phyloP scores from a whole-genome alignment of 2,797 vertebrate genomes.

The Typhlichthys subterraneus region DNA sequence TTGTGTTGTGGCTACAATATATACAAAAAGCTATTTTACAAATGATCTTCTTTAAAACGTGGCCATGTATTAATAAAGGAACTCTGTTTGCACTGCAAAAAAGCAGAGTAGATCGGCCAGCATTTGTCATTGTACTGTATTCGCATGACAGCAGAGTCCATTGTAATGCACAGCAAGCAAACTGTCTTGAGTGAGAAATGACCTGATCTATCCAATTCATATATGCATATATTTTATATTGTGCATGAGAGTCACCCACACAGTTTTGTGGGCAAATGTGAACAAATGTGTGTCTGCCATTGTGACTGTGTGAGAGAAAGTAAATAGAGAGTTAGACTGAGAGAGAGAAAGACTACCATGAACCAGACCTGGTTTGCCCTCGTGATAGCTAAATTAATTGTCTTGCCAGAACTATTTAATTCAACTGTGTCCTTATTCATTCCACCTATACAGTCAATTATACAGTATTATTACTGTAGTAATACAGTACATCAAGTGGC shows the following conservation, averaged over 20 bases:
- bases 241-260: constrained; percentile 6
- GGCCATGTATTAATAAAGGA: constrained; percentile 66
- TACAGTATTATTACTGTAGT: background rate
- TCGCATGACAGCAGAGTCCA: constrained; percentile 53
- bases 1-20: too few relatives aligned
- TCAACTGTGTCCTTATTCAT: constrained; percentile 51
- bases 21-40: background rate
- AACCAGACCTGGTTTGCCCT: constrained; percentile 9
- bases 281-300: constrained; percentile 6
- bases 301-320: constrained; percentile 10
- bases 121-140: constrained; percentile 68
- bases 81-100: constrained; percentile 51
- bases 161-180: constrained; percentile 70
- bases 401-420: constrained; percentile 38
- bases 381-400: constrained; percentile 55
- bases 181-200: constrained; percentile 71
- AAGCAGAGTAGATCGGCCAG: constrained; percentile 63
- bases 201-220: constrained; percentile 37
- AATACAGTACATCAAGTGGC: background rate
- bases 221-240: constrained; percentile 28
- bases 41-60: constrained; percentile 30
- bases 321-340: background rate
- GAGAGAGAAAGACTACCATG: background rate
- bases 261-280: background rate
- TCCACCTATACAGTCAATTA: constrained; percentile 36